phyloP scores from a whole-genome alignment of 2,888 invertebrate species.

The Leucophora obtusa region DNA sequence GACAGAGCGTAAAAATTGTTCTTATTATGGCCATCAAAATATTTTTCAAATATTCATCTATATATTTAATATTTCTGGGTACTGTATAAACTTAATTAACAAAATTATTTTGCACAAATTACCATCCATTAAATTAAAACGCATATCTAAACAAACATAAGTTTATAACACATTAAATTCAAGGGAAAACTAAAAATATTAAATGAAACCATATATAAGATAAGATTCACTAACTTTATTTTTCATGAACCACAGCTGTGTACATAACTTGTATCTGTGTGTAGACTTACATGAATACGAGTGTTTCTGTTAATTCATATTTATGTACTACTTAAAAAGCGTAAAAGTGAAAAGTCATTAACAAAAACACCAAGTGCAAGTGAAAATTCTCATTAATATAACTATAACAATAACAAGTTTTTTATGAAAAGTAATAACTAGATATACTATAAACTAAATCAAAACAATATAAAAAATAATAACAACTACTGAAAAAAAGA shows the following conservation, averaged over 20 bases:
- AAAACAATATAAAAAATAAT: constrained; percentile 5
- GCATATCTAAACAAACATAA: neutral
- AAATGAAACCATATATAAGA: constrained; percentile 28
- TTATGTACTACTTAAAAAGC: constrained; percentile 40
- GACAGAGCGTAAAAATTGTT: constrained; percentile 53
- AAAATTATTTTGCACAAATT: constrained; percentile 49
- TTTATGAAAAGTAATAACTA: neutral
- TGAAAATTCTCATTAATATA: constrained; percentile 47
- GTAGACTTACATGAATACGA: neutral
- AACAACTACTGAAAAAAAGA: neutral
- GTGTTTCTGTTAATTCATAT: neutral
- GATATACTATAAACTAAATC: neutral
- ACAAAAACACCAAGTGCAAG: constrained; percentile 44
- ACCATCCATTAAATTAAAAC: constrained; percentile 46
- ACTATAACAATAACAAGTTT: neutral
- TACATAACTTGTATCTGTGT: too few species aligned
- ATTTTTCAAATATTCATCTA: constrained; percentile 9
- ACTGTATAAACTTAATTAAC: constrained; percentile 36
- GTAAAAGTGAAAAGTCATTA: constrained; percentile 64
- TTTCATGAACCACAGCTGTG: neutral
- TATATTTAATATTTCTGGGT: constrained; percentile 22
- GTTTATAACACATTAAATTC: constrained; percentile 3
- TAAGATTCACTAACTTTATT: neutral
- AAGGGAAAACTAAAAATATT: constrained; percentile 11
- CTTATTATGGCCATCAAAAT: constrained; percentile 51